Conservation (phyloP, 2,797 vertebrate genomes). For the Microtus californicus region DNA sequence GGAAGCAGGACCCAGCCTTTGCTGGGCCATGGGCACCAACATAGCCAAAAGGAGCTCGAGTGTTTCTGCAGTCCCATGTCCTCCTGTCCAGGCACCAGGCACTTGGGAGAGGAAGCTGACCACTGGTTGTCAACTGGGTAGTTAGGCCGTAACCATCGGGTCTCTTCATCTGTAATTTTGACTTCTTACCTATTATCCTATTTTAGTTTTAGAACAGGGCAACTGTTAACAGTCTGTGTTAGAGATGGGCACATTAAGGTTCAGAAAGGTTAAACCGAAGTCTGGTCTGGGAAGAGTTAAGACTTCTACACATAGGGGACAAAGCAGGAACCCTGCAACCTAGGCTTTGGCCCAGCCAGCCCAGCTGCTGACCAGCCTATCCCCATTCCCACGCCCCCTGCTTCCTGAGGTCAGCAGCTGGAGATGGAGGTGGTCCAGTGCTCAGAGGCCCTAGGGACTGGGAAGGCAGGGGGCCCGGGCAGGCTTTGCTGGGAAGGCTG, state of each 20-base stretch:
- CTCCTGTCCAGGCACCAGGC: neutral
- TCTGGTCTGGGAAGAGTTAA: conserved; percentile 62
- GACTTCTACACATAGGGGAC: neutral
- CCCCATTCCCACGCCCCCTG: conserved; percentile 74
- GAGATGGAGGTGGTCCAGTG: conserved; percentile 67
- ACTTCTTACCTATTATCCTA: neutral
- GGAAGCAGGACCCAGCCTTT: neutral
- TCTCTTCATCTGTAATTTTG: neutral
- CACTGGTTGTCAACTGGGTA: neutral
- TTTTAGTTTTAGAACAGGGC: conserved; percentile 49
- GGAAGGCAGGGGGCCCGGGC: conserved; percentile 75
- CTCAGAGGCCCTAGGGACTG: conserved; percentile 67
- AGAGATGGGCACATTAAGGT: conserved; percentile 22
- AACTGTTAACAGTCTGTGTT: conserved; percentile 15
- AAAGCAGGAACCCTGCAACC: conserved; percentile 33
- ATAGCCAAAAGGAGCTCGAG: neutral
- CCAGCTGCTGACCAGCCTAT: conserved; percentile 67
- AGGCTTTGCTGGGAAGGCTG: conserved; percentile 66
- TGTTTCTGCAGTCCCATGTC: neutral
- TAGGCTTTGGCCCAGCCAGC: conserved; percentile 28
- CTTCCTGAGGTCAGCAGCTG: conserved; percentile 81
- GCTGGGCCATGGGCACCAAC: neutral
- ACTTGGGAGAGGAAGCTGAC: neutral
- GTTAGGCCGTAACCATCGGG: neutral
- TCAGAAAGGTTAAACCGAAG: conserved; percentile 31